phyloP scores from a whole-genome alignment of 1,140 invertebrate species.

The Ylistrum balloti region DNA sequence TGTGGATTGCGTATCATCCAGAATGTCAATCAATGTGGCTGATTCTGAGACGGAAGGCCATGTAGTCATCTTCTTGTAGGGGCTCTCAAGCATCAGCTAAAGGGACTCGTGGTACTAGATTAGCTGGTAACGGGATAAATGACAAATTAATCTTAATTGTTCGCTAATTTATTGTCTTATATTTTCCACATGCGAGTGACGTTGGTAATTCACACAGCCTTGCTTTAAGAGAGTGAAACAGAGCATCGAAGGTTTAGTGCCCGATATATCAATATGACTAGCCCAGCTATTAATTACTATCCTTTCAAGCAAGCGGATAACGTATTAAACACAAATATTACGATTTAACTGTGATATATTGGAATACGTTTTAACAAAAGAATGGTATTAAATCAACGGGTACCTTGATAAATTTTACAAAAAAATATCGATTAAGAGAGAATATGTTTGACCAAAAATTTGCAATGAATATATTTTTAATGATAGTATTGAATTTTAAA shows the following conservation, averaged over 20 bases:
- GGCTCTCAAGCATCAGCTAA: not conserved
- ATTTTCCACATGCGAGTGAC: not conserved
- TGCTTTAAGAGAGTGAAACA: not conserved
- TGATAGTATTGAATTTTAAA: not conserved
- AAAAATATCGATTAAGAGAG: not conserved
- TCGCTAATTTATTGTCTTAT: constrained; percentile 35
- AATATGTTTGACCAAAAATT: not conserved
- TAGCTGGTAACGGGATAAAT: constrained; percentile 7
- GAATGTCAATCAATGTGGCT: not conserved
- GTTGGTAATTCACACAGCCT: not conserved
- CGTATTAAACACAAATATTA: constrained; percentile 3
- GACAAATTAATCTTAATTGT: constrained; percentile 40
- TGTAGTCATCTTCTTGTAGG: constrained; percentile 15
- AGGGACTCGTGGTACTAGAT: not conserved
- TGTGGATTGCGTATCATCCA: not conserved
- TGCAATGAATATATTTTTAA: not conserved
- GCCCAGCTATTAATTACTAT: not conserved
- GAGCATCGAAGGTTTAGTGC: not conserved
- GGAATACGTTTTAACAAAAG: constrained; percentile 11
- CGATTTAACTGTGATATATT: not conserved
- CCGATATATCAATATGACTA: constrained; percentile 15
- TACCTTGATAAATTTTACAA: not conserved
- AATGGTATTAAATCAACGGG: not conserved
- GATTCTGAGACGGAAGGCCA: not conserved
- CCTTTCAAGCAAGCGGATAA: not conserved